phyloP scores from a whole-genome alignment of 2,888 invertebrate genomes.

The Oeneis ivallda region DNA sequence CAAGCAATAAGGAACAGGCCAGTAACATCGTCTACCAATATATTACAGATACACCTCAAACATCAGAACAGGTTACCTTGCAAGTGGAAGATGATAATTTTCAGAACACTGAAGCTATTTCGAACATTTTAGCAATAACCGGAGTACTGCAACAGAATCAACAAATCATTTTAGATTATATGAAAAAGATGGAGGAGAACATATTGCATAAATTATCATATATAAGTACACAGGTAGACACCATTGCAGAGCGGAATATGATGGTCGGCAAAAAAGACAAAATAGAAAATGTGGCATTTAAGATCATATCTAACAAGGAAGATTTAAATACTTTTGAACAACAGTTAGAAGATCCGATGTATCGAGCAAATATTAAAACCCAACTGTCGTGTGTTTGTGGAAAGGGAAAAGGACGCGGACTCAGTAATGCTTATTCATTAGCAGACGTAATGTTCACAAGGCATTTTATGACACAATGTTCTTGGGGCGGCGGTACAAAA shows the following conservation, averaged over 20 bases:
- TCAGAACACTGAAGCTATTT: slow-evolving; percentile 2
- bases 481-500: no score
- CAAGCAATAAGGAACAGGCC: background rate
- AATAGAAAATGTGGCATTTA: slow-evolving; percentile 1
- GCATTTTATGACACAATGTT: no score
- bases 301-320: slow-evolving; percentile 2
- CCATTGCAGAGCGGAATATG: slow-evolving; percentile 2
- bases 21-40: slow-evolving; percentile 2
- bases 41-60: slow-evolving; percentile 1
- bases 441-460: background rate
- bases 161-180: slow-evolving; percentile 3
- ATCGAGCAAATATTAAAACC: slow-evolving; percentile 1
- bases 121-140: slow-evolving; percentile 1
- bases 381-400: slow-evolving; percentile 1
- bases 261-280: slow-evolving; percentile 2
- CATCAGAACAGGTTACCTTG: slow-evolving; percentile 1
- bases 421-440: background rate
- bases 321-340: slow-evolving; percentile 3
- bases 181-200: slow-evolving; percentile 1
- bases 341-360: slow-evolving; percentile 2
- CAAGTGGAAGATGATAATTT: slow-evolving; percentile 2
- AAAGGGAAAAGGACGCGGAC: slow-evolving; percentile 1
- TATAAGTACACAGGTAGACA: slow-evolving; percentile 2
- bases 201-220: slow-evolving; percentile 3
- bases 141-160: slow-evolving; percentile 2